Percentiles rank a stretch among this genome's conserved stretches.
Conservation (phyloP, 92 coral and sea anemone genomes). For the Zoanthus sansibaricus region DNA sequence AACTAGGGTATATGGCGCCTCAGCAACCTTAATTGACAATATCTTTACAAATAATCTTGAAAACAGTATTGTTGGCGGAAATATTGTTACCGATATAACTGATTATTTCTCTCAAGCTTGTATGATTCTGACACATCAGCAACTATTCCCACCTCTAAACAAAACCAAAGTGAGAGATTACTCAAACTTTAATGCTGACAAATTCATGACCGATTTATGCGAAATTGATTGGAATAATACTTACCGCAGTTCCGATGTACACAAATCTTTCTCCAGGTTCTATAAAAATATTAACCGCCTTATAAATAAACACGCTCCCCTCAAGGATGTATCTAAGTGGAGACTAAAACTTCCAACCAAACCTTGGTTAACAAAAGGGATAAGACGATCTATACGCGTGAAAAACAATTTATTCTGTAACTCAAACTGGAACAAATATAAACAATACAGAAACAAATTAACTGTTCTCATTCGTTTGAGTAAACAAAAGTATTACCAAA, state of each 20-base stretch:
- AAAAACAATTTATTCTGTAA: constrained; percentile 52
- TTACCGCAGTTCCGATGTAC: not conserved
- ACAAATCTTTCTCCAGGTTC: constrained; percentile 39
- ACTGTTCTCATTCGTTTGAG: constrained; percentile 40
- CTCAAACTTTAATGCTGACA: constrained; percentile 21
- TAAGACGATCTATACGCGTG: constrained; percentile 46
- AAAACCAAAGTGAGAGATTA: constrained; percentile 44
- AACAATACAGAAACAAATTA: constrained; percentile 61
- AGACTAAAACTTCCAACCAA: constrained; percentile 44
- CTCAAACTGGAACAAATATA: constrained; percentile 44
- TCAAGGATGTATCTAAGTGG: constrained; percentile 38
- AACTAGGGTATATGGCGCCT: constrained; percentile 58
- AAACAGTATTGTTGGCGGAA: constrained; percentile 38
- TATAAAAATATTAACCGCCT: constrained; percentile 28
- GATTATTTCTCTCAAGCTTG: constrained; percentile 65
- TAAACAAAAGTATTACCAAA: constrained; percentile 49
- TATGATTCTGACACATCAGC: not conserved
- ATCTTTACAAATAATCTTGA: constrained; percentile 51
- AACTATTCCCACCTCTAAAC: not conserved
- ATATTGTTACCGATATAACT: constrained; percentile 50
- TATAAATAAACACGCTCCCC: constrained; percentile 61
- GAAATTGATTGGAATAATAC: constrained; percentile 18
- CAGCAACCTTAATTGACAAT: constrained; percentile 60
- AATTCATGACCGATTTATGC: constrained; percentile 14
- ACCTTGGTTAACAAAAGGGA: constrained; percentile 61